These are phyloP conservation scores for Macaca fascicularis DNA, from an alignment of 2,113 vertebrate species.

Conservation along the genomic window DNA sequence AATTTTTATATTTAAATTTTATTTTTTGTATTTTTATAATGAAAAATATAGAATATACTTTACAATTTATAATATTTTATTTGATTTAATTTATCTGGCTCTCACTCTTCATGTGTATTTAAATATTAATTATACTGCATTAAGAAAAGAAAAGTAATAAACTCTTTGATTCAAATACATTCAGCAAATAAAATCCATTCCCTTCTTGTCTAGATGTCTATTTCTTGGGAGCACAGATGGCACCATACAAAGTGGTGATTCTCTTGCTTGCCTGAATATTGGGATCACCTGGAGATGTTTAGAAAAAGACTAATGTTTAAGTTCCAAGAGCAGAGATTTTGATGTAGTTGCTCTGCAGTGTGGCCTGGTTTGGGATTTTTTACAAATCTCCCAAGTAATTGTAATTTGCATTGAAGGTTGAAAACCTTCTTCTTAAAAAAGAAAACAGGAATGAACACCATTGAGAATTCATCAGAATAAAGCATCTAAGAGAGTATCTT, in stretches of 20 bases:
- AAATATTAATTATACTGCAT: not conserved
- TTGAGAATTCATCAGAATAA: not conserved
- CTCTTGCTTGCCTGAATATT: not conserved
- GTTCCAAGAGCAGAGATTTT: not conserved
- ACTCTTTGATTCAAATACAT: not conserved
- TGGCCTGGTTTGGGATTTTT: not conserved
- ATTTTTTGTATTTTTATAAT: not conserved
- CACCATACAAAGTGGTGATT: not conserved
- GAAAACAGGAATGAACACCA: not conserved
- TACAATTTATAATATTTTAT: not conserved
- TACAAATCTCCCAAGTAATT: not conserved
- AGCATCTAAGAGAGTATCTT: not conserved
- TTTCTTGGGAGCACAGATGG: not conserved
- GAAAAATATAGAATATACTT: not conserved
- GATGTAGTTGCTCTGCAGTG: not conserved
- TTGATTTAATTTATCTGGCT: not conserved
- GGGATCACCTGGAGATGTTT: not conserved
- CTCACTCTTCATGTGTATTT: not conserved
- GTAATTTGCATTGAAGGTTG: not conserved
- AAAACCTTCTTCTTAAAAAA: not conserved
- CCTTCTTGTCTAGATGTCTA: not conserved
- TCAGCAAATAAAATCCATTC: not conserved
- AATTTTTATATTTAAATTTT: not conserved
- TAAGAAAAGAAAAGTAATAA: not conserved
- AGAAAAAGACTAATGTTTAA: not conserved